Conservation (phyloP, 2,797 vertebrate species). For the Prionace glauca region DNA sequence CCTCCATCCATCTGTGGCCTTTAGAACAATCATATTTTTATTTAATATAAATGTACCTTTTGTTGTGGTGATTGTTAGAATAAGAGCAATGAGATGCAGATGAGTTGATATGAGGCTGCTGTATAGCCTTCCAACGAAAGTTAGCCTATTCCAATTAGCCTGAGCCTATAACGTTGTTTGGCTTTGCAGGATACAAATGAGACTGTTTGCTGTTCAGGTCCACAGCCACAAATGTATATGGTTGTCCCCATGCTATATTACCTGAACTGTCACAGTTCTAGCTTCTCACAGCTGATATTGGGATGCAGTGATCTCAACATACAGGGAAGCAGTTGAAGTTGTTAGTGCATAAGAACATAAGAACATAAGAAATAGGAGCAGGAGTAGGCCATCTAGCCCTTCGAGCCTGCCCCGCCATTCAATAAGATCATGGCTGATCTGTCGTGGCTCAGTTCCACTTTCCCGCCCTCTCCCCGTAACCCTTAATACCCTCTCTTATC, state of each 20-base stretch:
- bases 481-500: no score
- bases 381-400: no score
- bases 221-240: not conserved
- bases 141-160: not conserved
- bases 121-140: not conserved
- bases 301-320: not conserved
- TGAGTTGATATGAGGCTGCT: not conserved
- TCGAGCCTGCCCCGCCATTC: no score
- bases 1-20: not conserved
- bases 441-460: no score
- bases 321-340: not conserved
- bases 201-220: not conserved
- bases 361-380: no score
- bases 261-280: not conserved
- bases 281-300: not conserved
- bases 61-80: not conserved
- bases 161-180: not conserved
- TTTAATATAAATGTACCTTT: not conserved
- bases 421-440: no score
- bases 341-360: no score
- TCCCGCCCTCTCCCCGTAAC: no score
- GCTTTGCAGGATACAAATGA: not conserved
- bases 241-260: not conserved
- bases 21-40: not conserved
- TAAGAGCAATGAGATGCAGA: not conserved